These are phyloP conservation scores for Cheilosia impressa DNA, from an alignment of 2,888 invertebrate species.

Conservation along the genomic window DNA sequence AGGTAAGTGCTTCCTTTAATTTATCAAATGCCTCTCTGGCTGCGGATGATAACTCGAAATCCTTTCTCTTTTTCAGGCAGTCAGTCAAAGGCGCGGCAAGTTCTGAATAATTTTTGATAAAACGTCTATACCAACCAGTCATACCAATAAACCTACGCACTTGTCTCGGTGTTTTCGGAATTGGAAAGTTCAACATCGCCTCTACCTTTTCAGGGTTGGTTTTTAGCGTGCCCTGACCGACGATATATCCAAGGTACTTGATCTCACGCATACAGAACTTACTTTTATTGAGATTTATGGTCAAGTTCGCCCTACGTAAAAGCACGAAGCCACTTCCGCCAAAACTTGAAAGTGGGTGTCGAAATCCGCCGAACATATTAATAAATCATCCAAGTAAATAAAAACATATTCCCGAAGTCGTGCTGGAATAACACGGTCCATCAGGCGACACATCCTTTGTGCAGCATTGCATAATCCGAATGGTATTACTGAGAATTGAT, in stretches of 20 bases:
- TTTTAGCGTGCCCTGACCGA: not conserved
- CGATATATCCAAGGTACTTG: not conserved
- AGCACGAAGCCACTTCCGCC: slow-evolving; percentile 8
- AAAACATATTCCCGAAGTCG: not conserved
- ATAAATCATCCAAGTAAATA: no score
- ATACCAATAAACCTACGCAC: no score
- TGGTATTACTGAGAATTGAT: slow-evolving; percentile 13
- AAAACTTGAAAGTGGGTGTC: not conserved
- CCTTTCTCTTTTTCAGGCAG: no score
- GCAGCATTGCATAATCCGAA: slow-evolving; percentile 7
- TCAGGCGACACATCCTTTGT: not conserved
- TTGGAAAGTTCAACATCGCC: no score
- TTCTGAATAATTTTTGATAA: no score
- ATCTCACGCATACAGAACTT: no score
- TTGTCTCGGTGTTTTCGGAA: no score
- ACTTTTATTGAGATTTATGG: not conserved
- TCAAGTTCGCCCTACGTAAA: slow-evolving; percentile 2
- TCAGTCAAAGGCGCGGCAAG: not conserved
- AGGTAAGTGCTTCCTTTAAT: no score
- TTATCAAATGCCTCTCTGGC: no score
- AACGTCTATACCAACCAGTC: no score
- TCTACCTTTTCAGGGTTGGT: no score
- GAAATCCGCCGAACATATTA: not conserved
- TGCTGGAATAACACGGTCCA: not conserved
- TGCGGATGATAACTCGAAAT: no score